Base-by-base conservation (phyloP, 2,888 invertebrate genomes). In the Spisula solida region DNA sequence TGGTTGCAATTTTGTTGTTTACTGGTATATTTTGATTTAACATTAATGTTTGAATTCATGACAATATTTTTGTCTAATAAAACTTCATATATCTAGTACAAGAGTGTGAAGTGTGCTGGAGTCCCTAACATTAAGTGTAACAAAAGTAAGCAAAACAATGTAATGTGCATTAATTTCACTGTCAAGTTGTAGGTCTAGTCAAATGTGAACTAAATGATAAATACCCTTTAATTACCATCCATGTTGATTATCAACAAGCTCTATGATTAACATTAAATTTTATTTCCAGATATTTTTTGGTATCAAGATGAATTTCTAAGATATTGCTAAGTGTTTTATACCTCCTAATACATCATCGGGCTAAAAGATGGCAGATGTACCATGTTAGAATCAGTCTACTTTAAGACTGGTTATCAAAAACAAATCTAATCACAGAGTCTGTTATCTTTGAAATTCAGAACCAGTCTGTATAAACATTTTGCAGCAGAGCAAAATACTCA, bases 391-490 rank as follows among this genome's bases (percentile, higher is more conserved):
- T 79, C 85, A 55, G 75, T 75, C 79, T 85, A 78, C 79, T 85
- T 85, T 34, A 75, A 85, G 85, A 79, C 85, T 85, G 85, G 85
- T 78, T 86, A 87, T 87, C 87, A 55, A 51, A 12, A 66, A 16
- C 47, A 75, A 86, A 85, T 86, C 86, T 86, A 86, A 87, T 87
- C 82, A 82, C 82, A 82, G 56, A 41, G 56, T 48, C 31, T 82
- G 82, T 82, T 87, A 87, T 87, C 87, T 82, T 75, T 78, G 82
- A 87, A 87, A 87, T 60, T 82, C 78, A 87, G 87, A 82, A 55
- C 82, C 82, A 81, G 81, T 87, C 87, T 82, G 47, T 55, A 78
- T 85, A 85, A 85, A 85, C 85, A 83, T 83, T 55, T 75, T 85
- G 79, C 85, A 79, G 79, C 85, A 79, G 51, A 34, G 55, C 55